Evolutionary conservation across 2,113 vertebrate species (phyloP).

Genomic region (Centropristis striata): DNA sequence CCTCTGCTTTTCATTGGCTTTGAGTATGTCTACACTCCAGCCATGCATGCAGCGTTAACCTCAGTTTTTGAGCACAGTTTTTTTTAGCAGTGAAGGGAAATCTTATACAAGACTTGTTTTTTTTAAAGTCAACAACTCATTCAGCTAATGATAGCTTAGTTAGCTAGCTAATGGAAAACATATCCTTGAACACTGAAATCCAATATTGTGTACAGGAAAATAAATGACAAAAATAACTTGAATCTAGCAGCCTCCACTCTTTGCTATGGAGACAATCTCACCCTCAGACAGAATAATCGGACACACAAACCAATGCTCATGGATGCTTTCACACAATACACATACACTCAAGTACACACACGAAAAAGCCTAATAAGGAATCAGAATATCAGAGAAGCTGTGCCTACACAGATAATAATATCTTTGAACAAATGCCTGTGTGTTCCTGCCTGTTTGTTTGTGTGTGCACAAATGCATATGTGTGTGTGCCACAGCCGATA

Average conservation of each 20-base stretch:
- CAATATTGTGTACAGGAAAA: not conserved
- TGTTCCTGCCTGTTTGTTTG: constrained; percentile 21
- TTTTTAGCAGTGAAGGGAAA: not conserved
- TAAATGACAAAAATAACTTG: constrained; percentile 18
- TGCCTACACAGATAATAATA: constrained; percentile 55
- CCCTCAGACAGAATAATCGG: constrained; percentile 7
- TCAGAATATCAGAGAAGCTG: constrained; percentile 18
- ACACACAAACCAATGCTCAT: not conserved
- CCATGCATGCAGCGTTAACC: not conserved
- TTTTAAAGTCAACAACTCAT: not conserved
- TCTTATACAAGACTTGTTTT: not conserved
- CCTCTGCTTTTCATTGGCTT: not conserved
- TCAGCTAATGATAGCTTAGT: not conserved
- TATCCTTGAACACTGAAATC: not conserved
- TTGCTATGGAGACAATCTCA: constrained; percentile 44
- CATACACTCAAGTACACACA: not conserved
- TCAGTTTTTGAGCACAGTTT: not conserved
- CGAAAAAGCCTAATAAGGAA: not conserved
- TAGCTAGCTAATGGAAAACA: not conserved
- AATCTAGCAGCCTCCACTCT: constrained; percentile 26
- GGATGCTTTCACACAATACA: not conserved
- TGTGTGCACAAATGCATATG: not conserved
- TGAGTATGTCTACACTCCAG: no score
- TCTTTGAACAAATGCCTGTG: constrained; percentile 36
- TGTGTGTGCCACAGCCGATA: not conserved